phyloP scores from a whole-genome alignment of 2,888 invertebrate genomes.

The Cephus pulcher region DNA sequence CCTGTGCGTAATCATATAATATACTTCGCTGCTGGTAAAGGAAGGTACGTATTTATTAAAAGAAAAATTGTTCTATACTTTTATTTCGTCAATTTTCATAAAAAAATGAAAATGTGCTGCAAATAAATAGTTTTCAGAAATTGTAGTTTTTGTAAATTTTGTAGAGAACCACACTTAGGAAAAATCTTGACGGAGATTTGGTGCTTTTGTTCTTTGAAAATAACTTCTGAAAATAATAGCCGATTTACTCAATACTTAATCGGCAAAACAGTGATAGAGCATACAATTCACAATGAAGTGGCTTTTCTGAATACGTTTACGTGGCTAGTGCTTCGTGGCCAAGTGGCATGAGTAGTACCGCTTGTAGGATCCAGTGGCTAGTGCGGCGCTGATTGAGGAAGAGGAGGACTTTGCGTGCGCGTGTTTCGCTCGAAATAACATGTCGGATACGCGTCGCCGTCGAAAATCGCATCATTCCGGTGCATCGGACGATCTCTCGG shows the following conservation, averaged over 20 bases:
- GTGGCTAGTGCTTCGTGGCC: neutral
- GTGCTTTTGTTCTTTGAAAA: too few species aligned
- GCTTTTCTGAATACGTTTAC: neutral
- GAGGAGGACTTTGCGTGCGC: constrained; percentile 4
- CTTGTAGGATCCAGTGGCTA: neutral
- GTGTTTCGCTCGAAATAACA: constrained; percentile 30
- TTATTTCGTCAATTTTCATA: too few species aligned
- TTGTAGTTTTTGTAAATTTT: too few species aligned
- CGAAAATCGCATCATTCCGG: constrained; percentile 57
- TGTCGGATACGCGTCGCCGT: constrained; percentile 62
- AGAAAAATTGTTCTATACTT: too few species aligned
- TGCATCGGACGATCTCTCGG: constrained; percentile 61
- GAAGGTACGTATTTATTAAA: too few species aligned
- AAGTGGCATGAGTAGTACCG: neutral
- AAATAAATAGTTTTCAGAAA: too few species aligned
- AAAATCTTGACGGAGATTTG: too few species aligned
- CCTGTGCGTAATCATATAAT: neutral
- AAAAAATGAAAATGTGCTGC: too few species aligned
- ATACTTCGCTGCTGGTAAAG: too few species aligned
- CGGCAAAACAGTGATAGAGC: neutral
- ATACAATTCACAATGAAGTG: neutral
- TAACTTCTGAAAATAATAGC: too few species aligned
- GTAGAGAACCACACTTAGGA: too few species aligned
- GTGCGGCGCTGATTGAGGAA: neutral
- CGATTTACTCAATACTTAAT: neutral